Percentiles rank a stretch among this genome's conserved stretches.
phyloP scores from a whole-genome alignment of 2,113 vertebrate species.

The Pollimyrus isidori region DNA sequence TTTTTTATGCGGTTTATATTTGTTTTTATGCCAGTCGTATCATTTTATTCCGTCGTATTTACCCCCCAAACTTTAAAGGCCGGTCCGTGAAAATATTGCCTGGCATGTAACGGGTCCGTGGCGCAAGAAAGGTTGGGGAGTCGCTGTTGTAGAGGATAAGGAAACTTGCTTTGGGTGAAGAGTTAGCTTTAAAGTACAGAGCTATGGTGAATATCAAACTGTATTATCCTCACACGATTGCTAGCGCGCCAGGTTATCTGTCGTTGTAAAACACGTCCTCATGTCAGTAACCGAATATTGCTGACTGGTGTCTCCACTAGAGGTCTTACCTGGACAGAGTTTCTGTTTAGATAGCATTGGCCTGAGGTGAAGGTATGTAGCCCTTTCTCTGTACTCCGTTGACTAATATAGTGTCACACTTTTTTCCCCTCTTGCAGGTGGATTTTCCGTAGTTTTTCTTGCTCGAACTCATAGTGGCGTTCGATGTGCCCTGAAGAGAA shows the following conservation, averaged over 20 bases:
- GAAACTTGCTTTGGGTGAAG: neutral
- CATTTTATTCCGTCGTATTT: too few species aligned
- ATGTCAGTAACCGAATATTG: neutral
- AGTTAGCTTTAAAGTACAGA: neutral
- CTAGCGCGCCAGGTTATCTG: neutral
- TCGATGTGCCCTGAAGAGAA: conserved; percentile 68
- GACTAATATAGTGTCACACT: neutral
- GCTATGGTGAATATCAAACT: neutral
- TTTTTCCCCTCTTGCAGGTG: conserved; percentile 46
- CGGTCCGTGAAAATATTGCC: too few species aligned
- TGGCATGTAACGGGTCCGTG: too few species aligned
- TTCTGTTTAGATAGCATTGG: neutral
- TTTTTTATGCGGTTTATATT: too few species aligned
- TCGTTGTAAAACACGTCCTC: neutral
- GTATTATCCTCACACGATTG: neutral
- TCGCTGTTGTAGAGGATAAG: neutral
- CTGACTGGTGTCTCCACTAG: neutral
- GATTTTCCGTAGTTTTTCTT: conserved; percentile 72
- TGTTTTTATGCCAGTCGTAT: too few species aligned
- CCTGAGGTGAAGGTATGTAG: neutral
- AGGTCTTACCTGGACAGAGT: neutral
- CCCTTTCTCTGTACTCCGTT: neutral
- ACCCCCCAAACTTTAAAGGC: too few species aligned
- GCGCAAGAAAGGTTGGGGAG: too few species aligned
- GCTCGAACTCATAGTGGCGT: conserved; percentile 62